Percentiles rank a stretch among this genome's conserved stretches.
These are phyloP conservation scores for Drosophila hawaiiensis DNA, from an alignment of 2,888 invertebrate genomes.

Conservation along the genomic window DNA sequence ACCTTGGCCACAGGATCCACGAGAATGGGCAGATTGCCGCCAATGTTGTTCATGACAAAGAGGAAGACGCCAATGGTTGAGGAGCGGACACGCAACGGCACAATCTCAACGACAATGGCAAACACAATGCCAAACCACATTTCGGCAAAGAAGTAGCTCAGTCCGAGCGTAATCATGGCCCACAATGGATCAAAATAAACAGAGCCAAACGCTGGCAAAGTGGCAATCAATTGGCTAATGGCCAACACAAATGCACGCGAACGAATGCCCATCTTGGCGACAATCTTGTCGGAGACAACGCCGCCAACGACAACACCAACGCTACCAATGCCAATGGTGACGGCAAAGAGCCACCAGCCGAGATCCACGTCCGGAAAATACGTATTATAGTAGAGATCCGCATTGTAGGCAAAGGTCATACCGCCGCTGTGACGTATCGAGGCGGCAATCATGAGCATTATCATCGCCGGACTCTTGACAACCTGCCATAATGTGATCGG, in stretches of 20 bases:
- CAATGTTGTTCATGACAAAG: conserved; percentile 97
- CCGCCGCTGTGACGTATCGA: conserved; percentile 95
- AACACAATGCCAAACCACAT: conserved; percentile 98
- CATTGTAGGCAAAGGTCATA: conserved; percentile 96
- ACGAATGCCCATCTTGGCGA: conserved; percentile 93
- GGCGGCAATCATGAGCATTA: conserved; percentile 93
- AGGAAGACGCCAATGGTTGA: conserved; percentile 94
- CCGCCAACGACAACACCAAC: conserved; percentile 90
- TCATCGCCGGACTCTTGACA: conserved; percentile 91
- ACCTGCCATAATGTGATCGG: conserved; percentile 91
- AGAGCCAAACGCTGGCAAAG: conserved; percentile 94
- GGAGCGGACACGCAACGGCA: conserved; percentile 92
- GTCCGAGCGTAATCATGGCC: conserved; percentile 94
- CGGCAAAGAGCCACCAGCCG: conserved; percentile 95
- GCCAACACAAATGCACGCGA: conserved; percentile 93
- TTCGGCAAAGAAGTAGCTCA: conserved; percentile 96
- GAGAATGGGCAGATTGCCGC: conserved; percentile 94
- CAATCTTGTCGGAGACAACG: conserved; percentile 93
- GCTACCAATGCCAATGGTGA: conserved; percentile 92
- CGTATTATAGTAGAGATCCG: conserved; percentile 94
- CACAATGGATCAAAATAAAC: conserved; percentile 92
- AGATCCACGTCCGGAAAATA: conserved; percentile 96
- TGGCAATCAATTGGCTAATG: conserved; percentile 92
- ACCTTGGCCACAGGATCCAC: conserved; percentile 93
- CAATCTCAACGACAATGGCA: conserved; percentile 95